Base-by-base conservation (phyloP, 2,113 vertebrate species). In the Chloebia gouldiae region DNA sequence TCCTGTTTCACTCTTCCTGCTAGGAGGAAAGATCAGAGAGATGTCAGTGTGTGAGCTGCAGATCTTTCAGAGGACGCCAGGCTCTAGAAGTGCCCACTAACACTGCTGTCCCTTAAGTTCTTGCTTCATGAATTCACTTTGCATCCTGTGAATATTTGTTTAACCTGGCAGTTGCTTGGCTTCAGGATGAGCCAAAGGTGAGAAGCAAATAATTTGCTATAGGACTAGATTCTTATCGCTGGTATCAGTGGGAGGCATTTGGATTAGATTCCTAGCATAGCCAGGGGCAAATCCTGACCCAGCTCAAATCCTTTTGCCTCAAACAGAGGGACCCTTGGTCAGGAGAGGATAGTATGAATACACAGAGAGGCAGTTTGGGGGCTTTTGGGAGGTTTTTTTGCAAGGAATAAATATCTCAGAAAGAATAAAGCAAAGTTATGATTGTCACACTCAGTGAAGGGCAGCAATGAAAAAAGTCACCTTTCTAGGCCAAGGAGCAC, bases 101-200 rank as follows among this genome's bases (percentile, higher is more conserved):
- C 64, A 9, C 81, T 81, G n/a, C 31, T 77, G n/a, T 76, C 50
- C 7, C 65, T 72, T 63, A 15, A 81, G 61, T 90, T 86, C 86
- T 97, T 95, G 61, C 93, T 90, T 86, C 28, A 18, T 91, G 88
- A 96, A 97, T 97, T 96, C 85, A 31, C 75, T 75, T 94, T 90
- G 53, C 85, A 89, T 95, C 86, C 95, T 84, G 64, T 90, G 72
- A 80, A 79, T 97, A 95, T 97, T 97, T 98, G 94, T 96, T 96
- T 95, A 96, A 97, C 93, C 96, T 97, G 93, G 93, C 88, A 81
- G 91, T 87, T 94, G 89, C 95, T 96, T 98, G 96, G 85, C 93
- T 96, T 90, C 33, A 88, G 94, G 92, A 92, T 92, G 95, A 96
- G 94, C 96, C 97, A 92, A 95, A 94, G 96, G 96, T 94, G 90